phyloP scores from a whole-genome alignment of 2,888 invertebrate species.

The Hemaris fuciformis region DNA sequence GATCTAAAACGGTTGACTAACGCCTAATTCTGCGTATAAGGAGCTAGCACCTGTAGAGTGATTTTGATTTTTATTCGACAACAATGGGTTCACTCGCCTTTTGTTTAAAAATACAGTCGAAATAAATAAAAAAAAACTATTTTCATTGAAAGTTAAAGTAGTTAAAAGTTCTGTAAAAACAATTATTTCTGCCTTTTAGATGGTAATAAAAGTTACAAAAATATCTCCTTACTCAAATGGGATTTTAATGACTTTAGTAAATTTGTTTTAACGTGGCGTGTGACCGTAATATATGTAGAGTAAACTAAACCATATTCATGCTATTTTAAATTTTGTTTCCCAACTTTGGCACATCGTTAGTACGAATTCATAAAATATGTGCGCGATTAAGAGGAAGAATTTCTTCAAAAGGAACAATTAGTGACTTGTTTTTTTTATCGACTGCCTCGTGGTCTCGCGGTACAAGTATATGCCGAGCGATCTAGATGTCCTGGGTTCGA shows the following conservation, averaged over 20 bases:
- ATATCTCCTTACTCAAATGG: neutral
- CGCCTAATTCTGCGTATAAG: too few species aligned
- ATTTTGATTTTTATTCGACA: too few species aligned
- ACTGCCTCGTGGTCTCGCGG: too few species aligned
- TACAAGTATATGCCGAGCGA: too few species aligned
- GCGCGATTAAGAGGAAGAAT: neutral
- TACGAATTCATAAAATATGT: neutral
- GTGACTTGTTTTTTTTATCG: too few species aligned
- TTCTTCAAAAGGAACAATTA: too few species aligned
- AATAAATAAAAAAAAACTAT: too few species aligned
- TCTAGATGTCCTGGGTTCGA: too few species aligned
- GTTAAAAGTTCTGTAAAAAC: neutral
- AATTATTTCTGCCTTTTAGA: neutral
- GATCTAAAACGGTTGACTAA: too few species aligned
- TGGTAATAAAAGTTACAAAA: neutral
- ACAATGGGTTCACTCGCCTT: too few species aligned
- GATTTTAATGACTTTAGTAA: neutral
- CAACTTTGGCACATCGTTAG: neutral
- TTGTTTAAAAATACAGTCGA: too few species aligned
- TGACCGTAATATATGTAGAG: neutral
- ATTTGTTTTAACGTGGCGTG: neutral
- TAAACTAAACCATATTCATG: neutral
- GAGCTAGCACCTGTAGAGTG: too few species aligned
- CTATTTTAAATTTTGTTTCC: neutral
- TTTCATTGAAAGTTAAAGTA: neutral